Base-by-base conservation (phyloP, 2,888 invertebrate species). In the Rhogogaster chlorosoma region DNA sequence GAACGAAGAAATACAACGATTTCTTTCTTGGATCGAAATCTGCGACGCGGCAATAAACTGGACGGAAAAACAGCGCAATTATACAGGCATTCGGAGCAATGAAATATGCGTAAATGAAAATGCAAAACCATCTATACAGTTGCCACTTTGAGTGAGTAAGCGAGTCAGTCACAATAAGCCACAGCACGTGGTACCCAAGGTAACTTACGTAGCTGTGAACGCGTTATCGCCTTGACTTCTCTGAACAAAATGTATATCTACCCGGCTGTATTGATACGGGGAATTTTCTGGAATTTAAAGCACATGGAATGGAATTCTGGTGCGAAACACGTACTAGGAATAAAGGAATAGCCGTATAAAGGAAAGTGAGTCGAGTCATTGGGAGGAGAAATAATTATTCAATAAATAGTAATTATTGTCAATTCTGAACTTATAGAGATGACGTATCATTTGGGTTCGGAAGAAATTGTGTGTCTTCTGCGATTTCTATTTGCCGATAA, bases 181-280 rank as follows among this genome's bases (percentile, higher is more conserved):
- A 45, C 38, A 67, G 45, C 83, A 83, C 83, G 83, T 70, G 83
- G 67, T 67, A 22, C 36, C 45, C 83, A 83, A 83, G 83, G 83
- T 29, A 67, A 83, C 61, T 61, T 36, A 32, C 38, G 61, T 38
- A 61, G 61, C 80, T 36, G 67, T 67, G 80, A 29, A 29, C 36
- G n/a, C 67, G 64, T 83, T 83, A 83, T 83, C 83, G 64, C 83
- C 83, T 83, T 83, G 67, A 70, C 29, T 83, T 70, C 26, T 15
- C n/a, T 12, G 38, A 67, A n/a, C 18, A 67, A 83, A 67, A 70
- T 36, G 2, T 10, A 42, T 53, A 53, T 36, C 36, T 70, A 6
- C 49, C 29, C 67, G 67, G 45, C 36, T 38, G 26, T 36, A 61
- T 15, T 1, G 80, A 38, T 57, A 64, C 61, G 38, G 38, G 22